A percentile compares a stretch with the other conserved stretches of the same genome.
Evolutionary conservation across 1,140 invertebrate species (phyloP).

Genomic region (Drosophila funebris): DNA sequence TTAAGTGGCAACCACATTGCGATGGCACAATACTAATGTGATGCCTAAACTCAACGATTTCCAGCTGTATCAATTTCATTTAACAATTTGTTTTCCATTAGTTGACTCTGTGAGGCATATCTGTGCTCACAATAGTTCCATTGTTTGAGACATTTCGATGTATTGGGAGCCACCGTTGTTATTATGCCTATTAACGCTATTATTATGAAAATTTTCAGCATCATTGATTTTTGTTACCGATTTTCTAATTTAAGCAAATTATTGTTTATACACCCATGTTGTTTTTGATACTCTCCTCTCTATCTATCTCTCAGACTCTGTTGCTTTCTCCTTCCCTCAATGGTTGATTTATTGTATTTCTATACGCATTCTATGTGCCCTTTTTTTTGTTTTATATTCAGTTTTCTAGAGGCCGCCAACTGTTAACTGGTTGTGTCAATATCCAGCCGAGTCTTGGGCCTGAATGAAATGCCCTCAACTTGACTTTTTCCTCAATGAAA

Average conservation of each 20-base stretch:
- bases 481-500: slow-evolving; percentile 77
- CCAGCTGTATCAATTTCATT: slow-evolving; percentile 60
- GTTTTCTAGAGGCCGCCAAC: slow-evolving; percentile 18
- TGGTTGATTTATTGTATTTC: slow-evolving; percentile 34
- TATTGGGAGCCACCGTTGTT: slow-evolving; percentile 51
- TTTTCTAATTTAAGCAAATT: slow-evolving; percentile 81
- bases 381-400: slow-evolving; percentile 27
- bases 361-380: slow-evolving; percentile 19
- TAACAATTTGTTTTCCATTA: slow-evolving; percentile 72
- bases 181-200: slow-evolving; percentile 75
- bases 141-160: slow-evolving; percentile 40
- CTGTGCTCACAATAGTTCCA: slow-evolving; percentile 25
- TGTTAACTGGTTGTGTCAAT: slow-evolving; percentile 78
- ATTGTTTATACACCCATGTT: slow-evolving; percentile 59
- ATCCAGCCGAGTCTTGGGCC: slow-evolving; percentile 33
- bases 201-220: slow-evolving; percentile 82
- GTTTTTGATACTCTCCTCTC: neutral
- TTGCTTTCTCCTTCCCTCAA: neutral
- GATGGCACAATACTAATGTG: slow-evolving; percentile 2
- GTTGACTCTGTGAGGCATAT: slow-evolving; percentile 39
- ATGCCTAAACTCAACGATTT: slow-evolving; percentile 18
- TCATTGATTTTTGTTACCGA: slow-evolving; percentile 81
- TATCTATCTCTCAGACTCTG: slow-evolving; percentile 19
- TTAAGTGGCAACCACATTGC: neutral
- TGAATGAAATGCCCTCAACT: slow-evolving; percentile 69